Base-by-base conservation (phyloP, 2,797 vertebrate species). In the Oreortyx pictus region DNA sequence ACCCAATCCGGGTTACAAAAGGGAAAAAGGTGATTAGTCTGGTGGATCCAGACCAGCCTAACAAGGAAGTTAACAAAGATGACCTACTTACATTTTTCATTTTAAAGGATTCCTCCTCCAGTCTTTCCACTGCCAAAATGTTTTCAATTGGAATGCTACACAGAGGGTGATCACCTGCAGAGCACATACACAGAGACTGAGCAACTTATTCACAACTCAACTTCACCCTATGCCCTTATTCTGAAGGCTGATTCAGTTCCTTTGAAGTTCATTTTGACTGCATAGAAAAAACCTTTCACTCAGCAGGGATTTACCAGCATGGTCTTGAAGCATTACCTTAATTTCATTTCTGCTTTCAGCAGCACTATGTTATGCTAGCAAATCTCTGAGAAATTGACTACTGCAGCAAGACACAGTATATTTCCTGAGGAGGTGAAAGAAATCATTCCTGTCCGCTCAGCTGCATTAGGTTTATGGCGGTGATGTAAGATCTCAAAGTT, bases 71-170 rank as follows among this genome's bases (percentile, higher is more conserved):
- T 91, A 83, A 86, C 44, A 50, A 88, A 90, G 49, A 89, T 76
- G 82, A 75, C 89, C 75, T 78, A 96, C 98, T 99, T 98, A 99
- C 99, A 39, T 99, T 99, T 98, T 99, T 99, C 99, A 99, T 99
- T 97, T 99, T 99, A 97, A 99, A 99, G 61, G 99, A 99, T 96
- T 99, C 99, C 91, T 99, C 99, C 95, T 99, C 99, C 49, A 99
- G 98, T 81, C 98, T 97, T 97, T 99, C 99, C 70, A 99, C 99
- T 10, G 99, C 99, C 96, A 99, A 97, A 95, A 99, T 99, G 97
- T 99, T 99, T 96, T 99, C 99, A 84, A 99, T 99, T 66, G 99
- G 99, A 96, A 99, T 99, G 97, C 98, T 99, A 96, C 98, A 99
- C 50, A 99, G 98, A 56, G 99, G 98, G 37, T 98, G 98, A 97